Evolutionary conservation across 2,797 vertebrate genomes (phyloP), one percentile per base, ranked within the genome.

Genomic region (Dendrocincla fuliginosa): DNA sequence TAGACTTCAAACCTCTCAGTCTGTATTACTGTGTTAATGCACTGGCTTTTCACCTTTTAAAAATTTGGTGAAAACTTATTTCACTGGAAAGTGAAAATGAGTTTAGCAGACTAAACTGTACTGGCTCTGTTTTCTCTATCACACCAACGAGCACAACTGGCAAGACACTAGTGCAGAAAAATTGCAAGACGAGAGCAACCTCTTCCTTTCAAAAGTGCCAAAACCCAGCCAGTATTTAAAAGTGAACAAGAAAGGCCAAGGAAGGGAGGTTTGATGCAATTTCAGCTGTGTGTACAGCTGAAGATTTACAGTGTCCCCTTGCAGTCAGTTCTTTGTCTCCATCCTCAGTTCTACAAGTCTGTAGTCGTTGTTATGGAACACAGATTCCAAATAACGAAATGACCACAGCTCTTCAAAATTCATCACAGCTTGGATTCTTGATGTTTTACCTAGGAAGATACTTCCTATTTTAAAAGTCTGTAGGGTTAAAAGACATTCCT

Each of bases 41-140:
- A 68, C 30, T 91, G 78, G 71, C 75, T 96, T 97, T 96, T 95
- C 91, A 93, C 76, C 85, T 96, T 96, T 92, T 94, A 89, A 97
- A 97, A 93, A 61, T 56, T 61, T 56, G 91, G 65, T 96, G 97
- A 84, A 91, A 97, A 89, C 69, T 60, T 76, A 69, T 16, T 86
- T 81, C 70, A 81, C 87, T 87, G 61, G 75, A 76, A 83, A 79
- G 75, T 89, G 92, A 80, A 96, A 97, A 94, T 94, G 39, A 87
- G 64, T 96, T 96, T 96, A 97, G 85, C 96, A 92, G 57, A 87
- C 69, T 96, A 92, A 55, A 87, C 69, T 96, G 91, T 85, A 88
- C 64, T 65, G 92, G 35, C 84, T 93, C 78, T 96, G 65, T 63
- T 91, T 97, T 97, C 90, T 94, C 91, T 90, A 90, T 97, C 89